Conservation (phyloP, 2,113 vertebrate genomes). For the Tetrao urogallus region DNA sequence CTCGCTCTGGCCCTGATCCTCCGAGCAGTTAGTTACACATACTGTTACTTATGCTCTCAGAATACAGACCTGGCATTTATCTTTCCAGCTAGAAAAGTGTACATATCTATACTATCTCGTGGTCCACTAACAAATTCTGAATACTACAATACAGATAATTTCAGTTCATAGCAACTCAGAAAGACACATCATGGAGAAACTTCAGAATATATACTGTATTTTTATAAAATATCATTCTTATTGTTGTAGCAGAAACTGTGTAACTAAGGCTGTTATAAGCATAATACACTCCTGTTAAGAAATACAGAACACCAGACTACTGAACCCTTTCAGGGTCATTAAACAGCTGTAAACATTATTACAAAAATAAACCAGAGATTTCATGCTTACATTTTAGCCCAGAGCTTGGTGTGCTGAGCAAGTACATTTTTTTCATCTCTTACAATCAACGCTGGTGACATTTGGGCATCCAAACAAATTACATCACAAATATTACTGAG, state of each 20-base stretch:
- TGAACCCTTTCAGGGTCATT: constrained; percentile 88
- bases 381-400: constrained; percentile 87
- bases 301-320: constrained; percentile 81
- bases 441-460: constrained; percentile 84
- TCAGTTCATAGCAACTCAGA: neutral
- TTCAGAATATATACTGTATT: constrained; percentile 53
- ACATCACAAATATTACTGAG: constrained; percentile 80
- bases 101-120: neutral
- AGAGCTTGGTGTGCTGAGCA: constrained; percentile 84
- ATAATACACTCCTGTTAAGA: constrained; percentile 80
- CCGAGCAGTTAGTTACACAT: constrained; percentile 34
- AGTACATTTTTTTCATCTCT: constrained; percentile 83
- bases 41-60: constrained; percentile 35
- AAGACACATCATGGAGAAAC: constrained; percentile 31
- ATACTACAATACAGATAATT: neutral
- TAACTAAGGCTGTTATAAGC: constrained; percentile 80
- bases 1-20: constrained; percentile 55
- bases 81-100: neutral
- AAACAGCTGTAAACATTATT: constrained; percentile 89
- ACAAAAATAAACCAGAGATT: constrained; percentile 88
- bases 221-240: constrained; percentile 73
- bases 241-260: constrained; percentile 71
- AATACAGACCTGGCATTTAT: constrained; percentile 13
- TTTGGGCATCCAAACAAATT: constrained; percentile 84
- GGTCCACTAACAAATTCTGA: neutral